A percentile compares a stretch with the other conserved stretches of the same genome.
These are phyloP conservation scores for Otolemur crassicaudatus DNA, from an alignment of 2,797 vertebrate species.

Conservation along the genomic window DNA sequence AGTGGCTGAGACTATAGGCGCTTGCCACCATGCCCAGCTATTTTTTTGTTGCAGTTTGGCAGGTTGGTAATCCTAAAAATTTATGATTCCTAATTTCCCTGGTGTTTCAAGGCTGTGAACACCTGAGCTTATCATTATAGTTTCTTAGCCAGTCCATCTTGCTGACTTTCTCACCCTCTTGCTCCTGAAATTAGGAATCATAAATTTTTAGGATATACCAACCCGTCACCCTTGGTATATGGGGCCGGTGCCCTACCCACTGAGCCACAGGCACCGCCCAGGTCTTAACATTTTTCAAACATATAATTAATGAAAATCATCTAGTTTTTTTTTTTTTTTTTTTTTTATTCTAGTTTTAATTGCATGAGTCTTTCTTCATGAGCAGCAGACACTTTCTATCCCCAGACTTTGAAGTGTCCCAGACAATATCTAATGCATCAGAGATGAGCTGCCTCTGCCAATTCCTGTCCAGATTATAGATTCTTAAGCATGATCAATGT, in stretches of 20 bases:
- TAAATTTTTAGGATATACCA: neutral
- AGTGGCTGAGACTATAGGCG: too few species aligned
- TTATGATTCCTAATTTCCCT: neutral
- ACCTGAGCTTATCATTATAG: neutral
- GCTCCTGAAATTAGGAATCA: neutral
- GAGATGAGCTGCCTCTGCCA: neutral
- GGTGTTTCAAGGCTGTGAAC: neutral
- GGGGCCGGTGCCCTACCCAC: too few species aligned
- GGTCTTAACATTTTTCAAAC: conserved; percentile 54
- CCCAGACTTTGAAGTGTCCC: neutral
- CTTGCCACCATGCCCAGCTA: too few species aligned
- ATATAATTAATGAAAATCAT: conserved; percentile 40
- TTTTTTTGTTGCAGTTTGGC: too few species aligned
- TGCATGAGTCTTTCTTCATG: neutral
- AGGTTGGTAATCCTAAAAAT: too few species aligned
- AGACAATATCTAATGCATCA: neutral
- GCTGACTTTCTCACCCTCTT: neutral
- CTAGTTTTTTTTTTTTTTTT: too few species aligned
- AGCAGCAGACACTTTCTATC: neutral
- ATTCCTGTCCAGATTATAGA: neutral
- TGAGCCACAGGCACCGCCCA: too few species aligned
- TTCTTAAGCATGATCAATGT: neutral
- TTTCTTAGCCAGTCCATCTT: neutral
- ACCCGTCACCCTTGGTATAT: too few species aligned
- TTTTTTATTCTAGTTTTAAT: too few species aligned